Percentiles rank a stretch among this genome's conserved stretches.
Evolutionary conservation across 2,797 vertebrate species (phyloP).

Genomic region (Sebastes hubbsi): DNA sequence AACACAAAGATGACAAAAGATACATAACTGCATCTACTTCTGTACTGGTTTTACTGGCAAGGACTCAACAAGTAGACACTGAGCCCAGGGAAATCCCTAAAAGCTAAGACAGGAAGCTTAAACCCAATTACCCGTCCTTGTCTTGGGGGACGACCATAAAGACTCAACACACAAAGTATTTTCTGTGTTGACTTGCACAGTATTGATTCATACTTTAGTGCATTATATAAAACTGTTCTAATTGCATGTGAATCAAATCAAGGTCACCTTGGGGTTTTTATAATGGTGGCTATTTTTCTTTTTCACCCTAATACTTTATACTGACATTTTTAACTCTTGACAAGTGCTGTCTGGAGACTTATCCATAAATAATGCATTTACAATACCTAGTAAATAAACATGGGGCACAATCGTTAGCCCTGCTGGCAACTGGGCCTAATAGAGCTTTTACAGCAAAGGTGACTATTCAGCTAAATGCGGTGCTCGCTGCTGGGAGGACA

Average conservation of each 20-base stretch:
- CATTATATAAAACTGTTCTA: slow-evolving; percentile 89
- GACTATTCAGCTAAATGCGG: slow-evolving; percentile 98
- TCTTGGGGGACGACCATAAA: slow-evolving; percentile 74
- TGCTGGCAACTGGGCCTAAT: slow-evolving; percentile 91
- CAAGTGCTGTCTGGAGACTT: slow-evolving; percentile 92
- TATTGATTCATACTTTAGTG: slow-evolving; percentile 84
- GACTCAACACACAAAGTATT: slow-evolving; percentile 65
- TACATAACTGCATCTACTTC: slow-evolving; percentile 29
- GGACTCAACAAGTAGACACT: slow-evolving; percentile 37
- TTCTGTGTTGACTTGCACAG: slow-evolving; percentile 67
- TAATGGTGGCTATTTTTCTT: slow-evolving; percentile 89
- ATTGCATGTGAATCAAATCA: slow-evolving; percentile 92
- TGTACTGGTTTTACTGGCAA: slow-evolving; percentile 39
- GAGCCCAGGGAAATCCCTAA: slow-evolving; percentile 41
- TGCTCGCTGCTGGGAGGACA: slow-evolving; percentile 91
- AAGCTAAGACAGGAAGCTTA: slow-evolving; percentile 49
- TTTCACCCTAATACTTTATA: slow-evolving; percentile 86
- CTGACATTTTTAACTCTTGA: slow-evolving; percentile 96
- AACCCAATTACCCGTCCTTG: slow-evolving; percentile 70
- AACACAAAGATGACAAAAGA: slow-evolving; percentile 25
- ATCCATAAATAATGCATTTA: slow-evolving; percentile 99
- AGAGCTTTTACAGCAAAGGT: slow-evolving; percentile 99
- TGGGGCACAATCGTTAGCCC: slow-evolving; percentile 94
- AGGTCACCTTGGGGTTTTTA: slow-evolving; percentile 91
- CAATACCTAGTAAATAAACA: slow-evolving; percentile 99